A percentile compares a stretch with the other conserved stretches of the same genome.
Evolutionary conservation across 2,888 invertebrate genomes (phyloP).

Genomic region (Chymomyza amoena): DNA sequence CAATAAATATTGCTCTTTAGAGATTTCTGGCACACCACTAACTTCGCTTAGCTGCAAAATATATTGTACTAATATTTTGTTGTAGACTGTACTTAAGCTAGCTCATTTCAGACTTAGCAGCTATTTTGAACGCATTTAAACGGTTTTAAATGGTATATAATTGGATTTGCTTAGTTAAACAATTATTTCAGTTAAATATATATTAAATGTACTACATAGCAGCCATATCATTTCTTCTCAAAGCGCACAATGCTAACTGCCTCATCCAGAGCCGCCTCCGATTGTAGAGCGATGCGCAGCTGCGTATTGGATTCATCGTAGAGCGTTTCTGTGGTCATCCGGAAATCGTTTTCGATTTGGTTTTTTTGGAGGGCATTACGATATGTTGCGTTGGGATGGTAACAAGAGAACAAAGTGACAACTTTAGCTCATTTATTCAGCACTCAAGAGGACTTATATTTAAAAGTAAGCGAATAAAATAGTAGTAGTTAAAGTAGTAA

Average conservation of each 20-base stretch:
- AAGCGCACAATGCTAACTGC: conserved; percentile 30
- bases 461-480: background rate
- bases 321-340: conserved; percentile 53
- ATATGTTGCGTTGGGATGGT: conserved; percentile 42
- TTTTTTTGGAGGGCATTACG: conserved; percentile 14
- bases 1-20: too few species aligned
- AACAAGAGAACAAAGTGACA: conserved; percentile 64
- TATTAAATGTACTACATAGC: conserved; percentile 9
- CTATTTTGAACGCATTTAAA: conserved; percentile 35
- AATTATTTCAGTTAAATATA: conserved; percentile 21
- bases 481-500: background rate
- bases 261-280: conserved; percentile 44
- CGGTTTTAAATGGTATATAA: conserved; percentile 7
- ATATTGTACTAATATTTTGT: conserved; percentile 1
- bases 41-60: background rate
- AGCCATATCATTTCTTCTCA: conserved; percentile 54
- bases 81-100: conserved; percentile 14
- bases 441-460: background rate
- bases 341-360: background rate
- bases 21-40: too few species aligned
- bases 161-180: conserved; percentile 10
- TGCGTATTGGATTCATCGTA: conserved; percentile 72
- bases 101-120: conserved; percentile 42
- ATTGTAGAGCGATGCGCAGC: conserved; percentile 60
- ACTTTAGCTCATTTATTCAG: conserved; percentile 54